A percentile compares a stretch with the other conserved stretches of the same genome.
phyloP scores from a whole-genome alignment of 2,797 vertebrate genomes.

The Catamblyrhynchus diadema region DNA sequence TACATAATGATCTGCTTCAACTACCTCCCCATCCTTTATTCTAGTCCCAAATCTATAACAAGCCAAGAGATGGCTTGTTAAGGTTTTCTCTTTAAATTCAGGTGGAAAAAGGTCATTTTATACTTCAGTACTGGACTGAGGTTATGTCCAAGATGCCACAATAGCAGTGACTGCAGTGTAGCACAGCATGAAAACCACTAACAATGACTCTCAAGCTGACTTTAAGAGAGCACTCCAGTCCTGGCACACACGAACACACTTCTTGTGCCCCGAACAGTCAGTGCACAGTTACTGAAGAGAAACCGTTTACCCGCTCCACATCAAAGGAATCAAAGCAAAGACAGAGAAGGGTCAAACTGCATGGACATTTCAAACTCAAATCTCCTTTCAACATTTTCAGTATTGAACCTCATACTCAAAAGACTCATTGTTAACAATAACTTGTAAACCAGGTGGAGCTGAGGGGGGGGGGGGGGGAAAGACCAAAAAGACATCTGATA shows the following conservation, averaged over 20 bases:
- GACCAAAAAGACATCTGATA: neutral
- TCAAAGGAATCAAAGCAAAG: neutral
- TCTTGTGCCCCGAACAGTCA: neutral
- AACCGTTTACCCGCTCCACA: neutral
- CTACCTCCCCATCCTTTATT: neutral
- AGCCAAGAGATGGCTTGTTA: neutral
- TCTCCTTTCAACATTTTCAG: neutral
- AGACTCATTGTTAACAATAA: neutral
- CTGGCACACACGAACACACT: rapidly evolving
- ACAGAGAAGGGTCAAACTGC: neutral
- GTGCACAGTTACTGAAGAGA: neutral
- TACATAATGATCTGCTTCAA: neutral
- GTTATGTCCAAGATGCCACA: neutral
- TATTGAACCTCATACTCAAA: neutral
- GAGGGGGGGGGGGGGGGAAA: too few relatives aligned
- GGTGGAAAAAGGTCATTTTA: neutral
- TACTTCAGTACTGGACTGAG: neutral
- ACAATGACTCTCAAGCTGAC: rapidly evolving
- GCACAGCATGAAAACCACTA: neutral
- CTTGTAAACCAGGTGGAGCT: neutral
- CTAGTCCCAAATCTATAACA: neutral
- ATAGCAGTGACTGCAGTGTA: neutral
- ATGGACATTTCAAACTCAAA: neutral
- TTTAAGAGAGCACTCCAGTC: neutral
- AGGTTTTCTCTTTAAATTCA: neutral